Percentiles rank a stretch among this genome's conserved stretches.
phyloP scores from a whole-genome alignment of 2,888 invertebrate species.

The Timema cristinae region DNA sequence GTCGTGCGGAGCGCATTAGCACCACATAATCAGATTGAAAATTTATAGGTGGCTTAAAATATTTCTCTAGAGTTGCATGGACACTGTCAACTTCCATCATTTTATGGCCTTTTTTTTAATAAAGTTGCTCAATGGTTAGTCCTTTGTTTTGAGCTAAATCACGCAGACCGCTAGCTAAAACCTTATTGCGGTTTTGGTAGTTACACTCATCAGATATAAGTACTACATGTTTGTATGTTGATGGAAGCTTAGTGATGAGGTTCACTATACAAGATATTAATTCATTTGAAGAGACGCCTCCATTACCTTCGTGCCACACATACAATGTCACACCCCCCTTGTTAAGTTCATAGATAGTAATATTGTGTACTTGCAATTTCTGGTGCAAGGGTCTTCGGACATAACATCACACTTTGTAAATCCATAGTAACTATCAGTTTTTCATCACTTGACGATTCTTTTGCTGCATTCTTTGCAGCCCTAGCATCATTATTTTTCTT shows the following conservation, averaged over 20 bases:
- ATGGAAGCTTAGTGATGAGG: neutral
- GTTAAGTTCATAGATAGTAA: neutral
- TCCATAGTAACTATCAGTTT: too few relatives aligned
- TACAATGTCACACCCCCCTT: neutral
- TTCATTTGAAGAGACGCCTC: neutral
- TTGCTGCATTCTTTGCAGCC: too few relatives aligned
- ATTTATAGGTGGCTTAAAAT: constrained; percentile 4
- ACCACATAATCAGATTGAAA: constrained; percentile 1
- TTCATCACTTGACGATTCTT: too few relatives aligned
- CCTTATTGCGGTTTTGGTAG: constrained; percentile 14
- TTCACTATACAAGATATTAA: neutral
- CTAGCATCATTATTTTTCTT: too few relatives aligned
- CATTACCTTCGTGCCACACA: constrained; percentile 4
- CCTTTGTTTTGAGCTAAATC: neutral
- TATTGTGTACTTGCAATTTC: constrained; percentile 1
- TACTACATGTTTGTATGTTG: constrained; percentile 3
- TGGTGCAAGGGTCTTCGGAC: neutral
- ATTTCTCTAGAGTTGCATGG: constrained; percentile 11
- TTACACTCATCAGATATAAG: constrained; percentile 11
- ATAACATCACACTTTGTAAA: neutral
- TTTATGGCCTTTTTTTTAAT: neutral
- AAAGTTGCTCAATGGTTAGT: constrained; percentile 12
- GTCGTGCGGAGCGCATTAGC: neutral
- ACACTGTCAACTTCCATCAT: constrained; percentile 14
- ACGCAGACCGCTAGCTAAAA: constrained; percentile 9